These are phyloP conservation scores for Mesochorus sp. DNA, from an alignment of 2,888 invertebrate species.

Conservation along the genomic window DNA sequence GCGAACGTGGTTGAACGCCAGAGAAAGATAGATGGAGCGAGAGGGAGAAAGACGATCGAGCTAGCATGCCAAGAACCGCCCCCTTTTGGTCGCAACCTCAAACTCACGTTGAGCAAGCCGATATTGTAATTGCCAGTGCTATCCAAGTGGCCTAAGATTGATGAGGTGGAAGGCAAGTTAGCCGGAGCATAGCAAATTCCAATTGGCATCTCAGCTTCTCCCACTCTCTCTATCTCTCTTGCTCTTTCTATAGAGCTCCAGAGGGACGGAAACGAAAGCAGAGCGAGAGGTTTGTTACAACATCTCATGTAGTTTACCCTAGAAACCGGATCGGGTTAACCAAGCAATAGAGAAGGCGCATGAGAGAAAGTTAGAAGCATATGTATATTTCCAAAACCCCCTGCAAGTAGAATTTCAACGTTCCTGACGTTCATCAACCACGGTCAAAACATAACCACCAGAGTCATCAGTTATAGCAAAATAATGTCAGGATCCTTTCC, in stretches of 20 bases:
- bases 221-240: conserved; percentile 22
- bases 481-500: conserved; percentile 23
- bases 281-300: conserved; percentile 35
- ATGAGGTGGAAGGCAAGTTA: conserved; percentile 79
- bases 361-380: neutral
- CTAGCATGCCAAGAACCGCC: conserved; percentile 78
- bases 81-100: conserved; percentile 76
- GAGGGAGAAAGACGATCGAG: conserved; percentile 57
- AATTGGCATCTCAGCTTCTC: conserved; percentile 65
- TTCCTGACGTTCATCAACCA: conserved; percentile 51
- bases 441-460: conserved; percentile 22
- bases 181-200: conserved; percentile 75
- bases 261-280: neutral
- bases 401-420: conserved; percentile 39
- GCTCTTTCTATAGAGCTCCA: conserved; percentile 19
- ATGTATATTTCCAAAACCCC: conserved; percentile 19
- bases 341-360: conserved; percentile 5
- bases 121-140: conserved; percentile 81
- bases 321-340: conserved; percentile 52
- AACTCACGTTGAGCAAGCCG: conserved; percentile 79
- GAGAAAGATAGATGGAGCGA: neutral
- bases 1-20: conserved; percentile 48
- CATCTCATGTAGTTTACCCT: conserved; percentile 41
- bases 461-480: neutral
- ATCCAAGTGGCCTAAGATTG: conserved; percentile 80